Percentiles rank a stretch among this genome's conserved stretches.
Evolutionary conservation across 1,140 invertebrate species (phyloP).

Genomic region (Hycleus cichorii): DNA sequence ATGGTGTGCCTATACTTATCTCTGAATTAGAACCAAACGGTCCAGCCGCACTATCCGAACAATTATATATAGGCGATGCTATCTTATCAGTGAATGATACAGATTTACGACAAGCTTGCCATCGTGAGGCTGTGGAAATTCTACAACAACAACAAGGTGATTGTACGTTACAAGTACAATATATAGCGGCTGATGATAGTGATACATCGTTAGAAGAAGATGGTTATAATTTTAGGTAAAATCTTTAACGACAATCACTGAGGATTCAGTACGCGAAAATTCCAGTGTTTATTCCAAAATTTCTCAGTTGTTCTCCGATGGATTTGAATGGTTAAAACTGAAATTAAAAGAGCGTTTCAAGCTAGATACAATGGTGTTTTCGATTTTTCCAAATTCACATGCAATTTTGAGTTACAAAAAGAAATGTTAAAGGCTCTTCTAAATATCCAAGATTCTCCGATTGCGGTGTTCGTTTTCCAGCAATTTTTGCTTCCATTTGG

Average conservation of each 20-base stretch:
- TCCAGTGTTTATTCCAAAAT: too few species aligned
- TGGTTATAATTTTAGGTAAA: constrained; percentile 44
- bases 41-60: constrained; percentile 60
- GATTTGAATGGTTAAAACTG: too few species aligned
- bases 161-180: constrained; percentile 64
- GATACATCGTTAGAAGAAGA: constrained; percentile 46
- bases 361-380: too few species aligned
- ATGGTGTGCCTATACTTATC: constrained; percentile 80
- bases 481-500: too few species aligned
- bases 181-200: constrained; percentile 62
- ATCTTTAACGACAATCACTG: not conserved
- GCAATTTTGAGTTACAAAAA: too few species aligned
- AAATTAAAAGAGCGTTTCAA: too few species aligned
- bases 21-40: constrained; percentile 74
- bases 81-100: constrained; percentile 72
- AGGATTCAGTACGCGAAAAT: too few species aligned
- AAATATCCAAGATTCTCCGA: too few species aligned
- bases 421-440: too few species aligned
- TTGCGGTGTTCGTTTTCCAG: too few species aligned
- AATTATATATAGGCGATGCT: constrained; percentile 75
- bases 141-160: constrained; percentile 61
- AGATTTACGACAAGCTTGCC: constrained; percentile 62
- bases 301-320: too few species aligned
- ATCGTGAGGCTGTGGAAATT: constrained; percentile 66
- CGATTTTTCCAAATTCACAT: too few species aligned